Evolutionary conservation across 2,113 vertebrate species (phyloP).

Genomic region (Brienomyrus brachyistius): DNA sequence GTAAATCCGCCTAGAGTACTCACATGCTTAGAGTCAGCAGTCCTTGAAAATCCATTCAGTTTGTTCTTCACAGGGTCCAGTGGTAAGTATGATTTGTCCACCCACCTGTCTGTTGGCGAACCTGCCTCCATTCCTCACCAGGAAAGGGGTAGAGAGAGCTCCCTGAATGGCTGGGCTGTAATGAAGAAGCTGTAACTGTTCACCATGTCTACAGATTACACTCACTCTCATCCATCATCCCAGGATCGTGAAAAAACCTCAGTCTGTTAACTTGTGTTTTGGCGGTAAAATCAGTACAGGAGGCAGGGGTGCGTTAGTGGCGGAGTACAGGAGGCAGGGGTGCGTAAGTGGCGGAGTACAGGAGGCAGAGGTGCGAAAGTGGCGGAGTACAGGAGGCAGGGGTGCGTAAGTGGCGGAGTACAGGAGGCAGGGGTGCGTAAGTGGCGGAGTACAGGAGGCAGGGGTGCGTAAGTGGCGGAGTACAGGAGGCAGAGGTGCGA

Average conservation of each 20-base stretch:
- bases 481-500: too few species aligned
- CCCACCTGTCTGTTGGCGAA: not conserved
- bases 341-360: not conserved
- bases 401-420: too few species aligned
- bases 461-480: too few species aligned
- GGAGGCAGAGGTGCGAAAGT: not conserved
- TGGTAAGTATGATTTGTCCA: not conserved
- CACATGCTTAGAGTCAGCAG: not conserved
- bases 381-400: too few species aligned
- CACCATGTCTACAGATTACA: not conserved
- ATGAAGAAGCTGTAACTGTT: not conserved
- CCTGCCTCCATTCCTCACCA: not conserved
- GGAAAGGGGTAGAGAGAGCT: not conserved
- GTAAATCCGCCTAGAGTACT: not conserved
- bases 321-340: too few species aligned
- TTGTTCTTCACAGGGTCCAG: not conserved
- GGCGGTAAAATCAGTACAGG: not conserved
- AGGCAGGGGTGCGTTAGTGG: not conserved
- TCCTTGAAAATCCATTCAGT: not conserved
- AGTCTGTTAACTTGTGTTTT: too few species aligned
- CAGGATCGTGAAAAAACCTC: not conserved
- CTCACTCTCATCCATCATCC: not conserved
- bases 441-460: too few species aligned
- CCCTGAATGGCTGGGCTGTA: not conserved
- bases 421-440: too few species aligned